Evolutionary conservation across 2,113 vertebrate genomes (phyloP), one percentile per base, ranked within the genome.

Genomic region (Neodon shergylaensis): DNA sequence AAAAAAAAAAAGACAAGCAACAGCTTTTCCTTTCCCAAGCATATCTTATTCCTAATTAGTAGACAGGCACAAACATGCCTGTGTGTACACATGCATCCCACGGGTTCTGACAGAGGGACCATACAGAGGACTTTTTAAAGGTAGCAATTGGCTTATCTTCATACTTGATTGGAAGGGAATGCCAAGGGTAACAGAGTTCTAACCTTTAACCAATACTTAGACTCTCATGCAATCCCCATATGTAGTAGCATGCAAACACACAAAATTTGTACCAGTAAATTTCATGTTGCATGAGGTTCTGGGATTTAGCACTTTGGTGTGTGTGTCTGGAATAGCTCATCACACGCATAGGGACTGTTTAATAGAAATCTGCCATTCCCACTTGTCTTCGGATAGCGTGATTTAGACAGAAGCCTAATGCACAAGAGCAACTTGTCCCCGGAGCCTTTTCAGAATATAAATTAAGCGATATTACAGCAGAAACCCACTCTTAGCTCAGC

Each of bases 391-490:
- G 98, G 98, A 99, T 99, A 98, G 98, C 98, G 98, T 99, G 99
- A 99, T 99, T 99, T 99, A 99, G 99, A 98, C 98, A 98, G 98
- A 98, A 98, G 95, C 86, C 54, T 97, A 97, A 98, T 99, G 99
- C 98, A 98, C 98, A 98, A 98, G 98, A 98, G 98, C 98, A 98
- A 98, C 98, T 98, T 98, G 98, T 99, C 99, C 99, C 99, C 97
- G 97, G 99, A 99, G 99, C 98, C 98, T 98, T 98, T 98, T 99
- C 98, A 97, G 99, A 99, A 99, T 99, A 99, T 99, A 99, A 99
- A 99, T 99, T 99, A 99, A 99, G 99, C 99, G 99, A 99, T 99
- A 99, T 99, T 99, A 99, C 99, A 99, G 99, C 98, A 97, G 98
- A 98, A 98, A 95, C 96, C 95, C 97, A 97, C 99, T 99, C 98